Evolutionary conservation across 2,797 vertebrate genomes (phyloP), one percentile per base, ranked within the genome.

Genomic region (Ctenochaetus hawaiiensis): DNA sequence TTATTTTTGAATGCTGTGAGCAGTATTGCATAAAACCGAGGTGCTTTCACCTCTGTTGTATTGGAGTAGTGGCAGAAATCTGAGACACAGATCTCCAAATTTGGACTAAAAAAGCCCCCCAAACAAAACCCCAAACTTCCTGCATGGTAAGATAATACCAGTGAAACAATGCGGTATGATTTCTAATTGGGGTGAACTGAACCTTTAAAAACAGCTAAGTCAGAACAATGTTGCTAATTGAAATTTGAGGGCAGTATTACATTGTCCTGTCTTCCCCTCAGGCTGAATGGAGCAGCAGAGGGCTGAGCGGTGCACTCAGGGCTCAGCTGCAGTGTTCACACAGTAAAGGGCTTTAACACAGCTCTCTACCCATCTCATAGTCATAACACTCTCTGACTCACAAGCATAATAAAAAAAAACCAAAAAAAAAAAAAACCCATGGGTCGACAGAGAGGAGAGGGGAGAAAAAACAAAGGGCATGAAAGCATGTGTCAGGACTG

Each of bases 341-440:
- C 59, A 13, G 67, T 82, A 82, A 88, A 75, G 81, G 77, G 83
- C 81, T 83, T 89, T 85, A 88, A 87, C 81, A 75, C 70, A 78
- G 68, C 80, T 73, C 85, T 53, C 41, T 39, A 43, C 58, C 72
- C 75, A 71, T 77, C 81, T 79, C 71, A 18, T 7, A 43, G 60
- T 77, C 80, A n/a, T 43, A 88, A 84, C 44, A 26, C 76, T 34
- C 43, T 67, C 79, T 70, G 80, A 77, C 75, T 81, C 75, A 78
- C 61, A 71, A 64, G 47, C 65, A 37, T 1, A 41, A 41, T 41
- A 41, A 41, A 41, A 41, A 41, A 30, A 34, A 49, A 58, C 74
- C 18, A 26, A 26, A 26, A 26, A 26, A 26, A 26, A 34, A 30
- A 41, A 49, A 58, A 75, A 20, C 23, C 61, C 80, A 72, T 8